Conservation (phyloP, 2,113 vertebrate genomes). For the Pachycephala philippinensis region DNA sequence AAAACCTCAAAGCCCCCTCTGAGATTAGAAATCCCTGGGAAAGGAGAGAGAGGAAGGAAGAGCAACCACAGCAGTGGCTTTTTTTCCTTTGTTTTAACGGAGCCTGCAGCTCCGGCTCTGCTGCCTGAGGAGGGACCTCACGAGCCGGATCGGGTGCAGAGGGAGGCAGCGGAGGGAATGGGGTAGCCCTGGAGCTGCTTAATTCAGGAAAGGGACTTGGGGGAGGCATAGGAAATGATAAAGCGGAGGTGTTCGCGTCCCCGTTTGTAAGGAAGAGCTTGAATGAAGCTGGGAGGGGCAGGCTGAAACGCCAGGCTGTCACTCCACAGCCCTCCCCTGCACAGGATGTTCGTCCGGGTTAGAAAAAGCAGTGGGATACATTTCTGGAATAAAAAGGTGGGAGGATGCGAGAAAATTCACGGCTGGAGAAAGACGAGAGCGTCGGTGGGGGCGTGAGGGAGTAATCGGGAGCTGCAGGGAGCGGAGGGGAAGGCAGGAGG, state of each 20-base stretch:
- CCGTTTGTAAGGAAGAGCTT: neutral
- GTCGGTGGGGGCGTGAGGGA: neutral
- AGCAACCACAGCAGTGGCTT: neutral
- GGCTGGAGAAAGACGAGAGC: neutral
- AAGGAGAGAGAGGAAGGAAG: neutral
- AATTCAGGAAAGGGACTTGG: neutral
- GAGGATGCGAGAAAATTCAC: conserved; percentile 22
- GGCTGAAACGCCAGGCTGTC: neutral
- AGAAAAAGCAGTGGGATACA: neutral
- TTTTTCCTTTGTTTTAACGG: neutral
- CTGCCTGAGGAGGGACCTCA: neutral
- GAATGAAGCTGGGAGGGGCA: neutral
- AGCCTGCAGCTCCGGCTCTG: neutral
- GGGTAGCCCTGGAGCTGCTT: neutral
- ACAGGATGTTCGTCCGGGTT: neutral
- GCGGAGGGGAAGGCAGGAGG: neutral
- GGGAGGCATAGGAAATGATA: neutral
- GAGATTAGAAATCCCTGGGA: neutral
- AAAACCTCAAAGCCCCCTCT: neutral
- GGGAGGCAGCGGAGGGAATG: neutral
- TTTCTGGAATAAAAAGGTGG: conserved; percentile 24
- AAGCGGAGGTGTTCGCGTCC: neutral
- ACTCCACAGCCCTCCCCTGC: neutral
- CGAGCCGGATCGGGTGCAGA: neutral
- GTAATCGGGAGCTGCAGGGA: neutral